These are phyloP conservation scores for Cepaea hortensis DNA, from an alignment of 2,888 invertebrate species.

Conservation along the genomic window DNA sequence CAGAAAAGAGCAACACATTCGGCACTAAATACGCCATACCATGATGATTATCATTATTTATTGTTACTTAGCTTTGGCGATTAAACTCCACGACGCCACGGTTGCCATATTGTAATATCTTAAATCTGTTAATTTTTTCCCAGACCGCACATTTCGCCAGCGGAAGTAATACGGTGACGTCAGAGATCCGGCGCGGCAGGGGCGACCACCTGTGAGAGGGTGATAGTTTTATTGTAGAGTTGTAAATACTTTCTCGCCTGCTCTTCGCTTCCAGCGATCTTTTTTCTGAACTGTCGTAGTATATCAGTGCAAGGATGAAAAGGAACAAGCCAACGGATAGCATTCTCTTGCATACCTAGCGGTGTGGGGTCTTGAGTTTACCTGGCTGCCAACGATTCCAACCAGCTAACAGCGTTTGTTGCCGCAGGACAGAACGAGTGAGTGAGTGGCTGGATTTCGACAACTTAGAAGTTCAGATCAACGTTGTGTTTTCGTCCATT, in stretches of 20 bases:
- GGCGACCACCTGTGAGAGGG: conserved; percentile 28
- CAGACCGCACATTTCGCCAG: neutral
- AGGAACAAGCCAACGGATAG: conserved; percentile 2
- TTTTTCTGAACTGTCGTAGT: conserved; percentile 12
- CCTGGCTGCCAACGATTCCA: neutral
- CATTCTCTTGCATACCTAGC: conserved; percentile 28
- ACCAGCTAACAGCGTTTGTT: neutral
- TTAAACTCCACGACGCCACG: neutral
- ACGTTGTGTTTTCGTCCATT: neutral
- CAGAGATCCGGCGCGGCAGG: conserved; percentile 3
- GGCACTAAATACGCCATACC: neutral
- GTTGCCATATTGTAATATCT: conserved; percentile 13
- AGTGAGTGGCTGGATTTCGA: neutral
- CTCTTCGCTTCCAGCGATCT: neutral
- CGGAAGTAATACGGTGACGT: conserved; percentile 29
- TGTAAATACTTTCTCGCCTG: conserved; percentile 38
- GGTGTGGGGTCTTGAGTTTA: conserved; percentile 24
- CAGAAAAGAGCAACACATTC: neutral
- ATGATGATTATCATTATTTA: no score
- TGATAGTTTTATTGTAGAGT: conserved; percentile 31
- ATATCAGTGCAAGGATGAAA: conserved; percentile 28
- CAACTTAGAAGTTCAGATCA: neutral
- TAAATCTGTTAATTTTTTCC: neutral
- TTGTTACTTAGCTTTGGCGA: neutral
- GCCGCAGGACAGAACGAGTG: neutral